Evolutionary conservation across 2,888 invertebrate species (phyloP), one percentile per base, ranked within the genome.

Genomic region (Brachypalpus laphriformis): DNA sequence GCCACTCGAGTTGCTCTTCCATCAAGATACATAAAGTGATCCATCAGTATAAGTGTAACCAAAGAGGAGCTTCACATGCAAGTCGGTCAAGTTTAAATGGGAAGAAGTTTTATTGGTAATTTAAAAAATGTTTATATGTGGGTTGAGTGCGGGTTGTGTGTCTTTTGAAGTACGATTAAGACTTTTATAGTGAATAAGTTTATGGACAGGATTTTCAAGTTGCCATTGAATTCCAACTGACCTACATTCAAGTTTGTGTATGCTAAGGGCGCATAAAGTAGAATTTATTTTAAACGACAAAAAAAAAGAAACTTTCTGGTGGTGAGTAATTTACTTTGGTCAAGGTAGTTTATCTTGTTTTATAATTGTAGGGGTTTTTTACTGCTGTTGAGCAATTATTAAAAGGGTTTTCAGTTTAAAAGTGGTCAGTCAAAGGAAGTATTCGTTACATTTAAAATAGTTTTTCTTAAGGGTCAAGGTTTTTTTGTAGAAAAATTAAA

Each of bases 141-240:
- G 6, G 40, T 40, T 40, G 14, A 40, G 40, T 40, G 40, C 40
- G 40, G 40, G 40, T 6, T 8, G 8, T 40, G 14, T 40, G 40
- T 40, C 14, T 14, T 14, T 40, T 40, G 40, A 14, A 6, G 40
- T 1, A 37, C 16, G 31, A 47, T 47, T 25, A 37, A 20, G 20
- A 49, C 2, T 59, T 47, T 57, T 57, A 34, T 9, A 7, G 47
- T 11, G 31, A 31, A 66, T 54, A 37, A 51, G 66, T 56, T 68
- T 68, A 54, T 59, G 71, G 59, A 57, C 71, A 34, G 7, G 20
- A 56, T 56, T 75, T 70, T 34, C 34, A 40, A 70, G 81, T 70
- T 42, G 57, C 68, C 81, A 75, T 56, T 63, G 49, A 57, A 75
- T 82, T 75, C 56, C 75, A 49, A 70, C 56, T 82, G 81, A 82